These are phyloP conservation scores for Novumbra hubbsi DNA, from an alignment of 2,797 vertebrate genomes.

Conservation along the genomic window DNA sequence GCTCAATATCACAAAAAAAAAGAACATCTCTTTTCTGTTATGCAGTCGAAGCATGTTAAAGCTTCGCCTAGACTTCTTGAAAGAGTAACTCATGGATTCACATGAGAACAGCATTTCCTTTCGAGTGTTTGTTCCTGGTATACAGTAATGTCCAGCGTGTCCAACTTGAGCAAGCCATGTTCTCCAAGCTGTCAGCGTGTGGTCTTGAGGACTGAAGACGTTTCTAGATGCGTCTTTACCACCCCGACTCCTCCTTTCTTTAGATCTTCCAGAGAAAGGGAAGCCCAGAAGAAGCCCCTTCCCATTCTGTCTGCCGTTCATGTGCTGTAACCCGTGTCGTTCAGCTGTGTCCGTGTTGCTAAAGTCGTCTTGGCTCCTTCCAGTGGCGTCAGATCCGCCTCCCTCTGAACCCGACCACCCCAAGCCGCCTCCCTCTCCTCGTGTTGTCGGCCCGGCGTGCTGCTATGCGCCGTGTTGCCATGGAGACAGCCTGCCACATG, in stretches of 20 bases:
- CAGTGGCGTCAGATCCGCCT: conserved; percentile 42
- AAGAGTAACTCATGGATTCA: background rate
- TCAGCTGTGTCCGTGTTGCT: conserved; percentile 33
- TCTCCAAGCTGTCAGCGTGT: conserved; percentile 50
- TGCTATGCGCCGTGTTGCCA: conserved; percentile 70
- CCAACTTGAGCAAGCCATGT: conserved; percentile 46
- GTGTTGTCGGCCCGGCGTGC: conserved; percentile 53
- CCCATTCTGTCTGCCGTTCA: background rate
- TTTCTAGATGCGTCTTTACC: conserved; percentile 61
- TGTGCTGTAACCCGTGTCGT: background rate
- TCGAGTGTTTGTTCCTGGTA: background rate
- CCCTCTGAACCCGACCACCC: conserved; percentile 5
- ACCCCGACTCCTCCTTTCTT: conserved; percentile 42
- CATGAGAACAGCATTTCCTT: background rate
- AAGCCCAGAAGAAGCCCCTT: background rate
- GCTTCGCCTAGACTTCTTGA: background rate
- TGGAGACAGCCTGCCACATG: conserved; percentile 92
- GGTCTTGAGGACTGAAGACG: conserved; percentile 51
- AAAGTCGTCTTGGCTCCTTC: conserved; percentile 57
- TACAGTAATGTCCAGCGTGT: conserved; percentile 52
- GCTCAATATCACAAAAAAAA: background rate
- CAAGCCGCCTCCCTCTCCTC: conserved; percentile 10
- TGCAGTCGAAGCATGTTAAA: conserved; percentile 2
- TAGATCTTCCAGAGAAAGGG: conserved; percentile 47
- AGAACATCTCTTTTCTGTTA: background rate